Percentiles rank a stretch among this genome's conserved stretches.
These are phyloP conservation scores for Drosophila antonietae DNA, from an alignment of 2,888 invertebrate species.

Conservation along the genomic window DNA sequence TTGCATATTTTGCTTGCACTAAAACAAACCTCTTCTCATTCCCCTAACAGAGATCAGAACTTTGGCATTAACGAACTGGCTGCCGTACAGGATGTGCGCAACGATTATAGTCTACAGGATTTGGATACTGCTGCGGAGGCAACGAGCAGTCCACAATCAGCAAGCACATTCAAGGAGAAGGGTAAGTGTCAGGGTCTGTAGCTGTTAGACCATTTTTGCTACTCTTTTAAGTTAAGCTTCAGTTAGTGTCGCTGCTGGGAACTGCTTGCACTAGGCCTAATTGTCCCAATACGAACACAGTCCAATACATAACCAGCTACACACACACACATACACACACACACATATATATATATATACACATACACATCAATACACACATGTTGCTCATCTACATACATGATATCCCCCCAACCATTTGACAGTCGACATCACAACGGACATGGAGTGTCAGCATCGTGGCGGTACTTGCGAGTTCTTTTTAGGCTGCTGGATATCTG, in stretches of 20 bases:
- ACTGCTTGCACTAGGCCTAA: conserved; percentile 76
- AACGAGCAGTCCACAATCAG: conserved; percentile 84
- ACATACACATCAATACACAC: conserved; percentile 16
- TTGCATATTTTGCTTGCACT: not conserved
- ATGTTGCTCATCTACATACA: conserved; percentile 43
- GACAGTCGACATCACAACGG: conserved; percentile 83
- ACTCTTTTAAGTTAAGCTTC: conserved; percentile 56
- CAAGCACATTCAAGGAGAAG: conserved; percentile 87
- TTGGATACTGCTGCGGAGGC: conserved; percentile 83
- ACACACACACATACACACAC: conserved; percentile 21
- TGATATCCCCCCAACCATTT: conserved; percentile 45
- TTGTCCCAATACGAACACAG: conserved; percentile 30
- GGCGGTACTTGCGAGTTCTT: conserved; percentile 96
- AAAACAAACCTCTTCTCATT: not conserved
- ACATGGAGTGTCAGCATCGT: conserved; percentile 84
- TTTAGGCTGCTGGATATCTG: conserved; percentile 95
- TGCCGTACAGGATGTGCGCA: conserved; percentile 85
- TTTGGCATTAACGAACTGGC: conserved; percentile 87
- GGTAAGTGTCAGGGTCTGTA: conserved; percentile 85
- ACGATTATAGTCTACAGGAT: conserved; percentile 88
- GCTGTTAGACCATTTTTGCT: conserved; percentile 1
- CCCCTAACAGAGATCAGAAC: conserved; percentile 86
- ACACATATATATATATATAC: conserved; percentile 17
- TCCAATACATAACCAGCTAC: conserved; percentile 31
- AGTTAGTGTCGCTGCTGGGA: conserved; percentile 70